These are phyloP conservation scores for Nemotelus pantherinus DNA, from an alignment of 2,888 invertebrate species.

Conservation along the genomic window DNA sequence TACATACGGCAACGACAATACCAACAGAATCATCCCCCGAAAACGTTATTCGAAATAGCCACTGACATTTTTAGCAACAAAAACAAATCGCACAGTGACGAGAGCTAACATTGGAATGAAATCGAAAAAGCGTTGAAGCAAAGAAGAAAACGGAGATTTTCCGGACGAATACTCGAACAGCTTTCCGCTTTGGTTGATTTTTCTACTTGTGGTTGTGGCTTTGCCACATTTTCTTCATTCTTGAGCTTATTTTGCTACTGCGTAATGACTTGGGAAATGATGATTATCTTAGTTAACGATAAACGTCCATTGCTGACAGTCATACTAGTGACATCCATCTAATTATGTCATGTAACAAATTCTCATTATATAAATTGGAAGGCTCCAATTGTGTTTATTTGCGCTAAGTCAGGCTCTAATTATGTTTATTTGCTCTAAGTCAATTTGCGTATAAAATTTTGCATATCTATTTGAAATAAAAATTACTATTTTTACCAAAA, in stretches of 20 bases:
- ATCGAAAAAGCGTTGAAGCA: constrained; percentile 22
- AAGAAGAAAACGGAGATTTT: constrained; percentile 35
- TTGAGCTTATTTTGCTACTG: constrained; percentile 40
- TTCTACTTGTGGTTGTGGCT: neutral
- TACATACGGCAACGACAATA: constrained; percentile 17
- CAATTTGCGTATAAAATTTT: neutral
- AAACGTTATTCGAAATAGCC: neutral
- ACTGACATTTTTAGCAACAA: too few species aligned
- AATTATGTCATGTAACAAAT: constrained; percentile 28
- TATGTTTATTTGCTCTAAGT: constrained; percentile 6
- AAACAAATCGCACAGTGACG: neutral
- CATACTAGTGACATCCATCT: neutral
- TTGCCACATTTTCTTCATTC: neutral
- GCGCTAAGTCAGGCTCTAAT: neutral
- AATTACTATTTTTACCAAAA: too few species aligned
- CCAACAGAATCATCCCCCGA: neutral
- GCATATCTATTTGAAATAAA: too few species aligned
- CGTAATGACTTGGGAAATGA: constrained; percentile 43
- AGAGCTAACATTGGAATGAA: neutral
- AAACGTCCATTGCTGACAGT: neutral
- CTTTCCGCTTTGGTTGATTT: too few species aligned
- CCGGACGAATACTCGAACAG: constrained; percentile 1
- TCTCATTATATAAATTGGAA: constrained; percentile 26
- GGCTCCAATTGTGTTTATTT: constrained; percentile 3
- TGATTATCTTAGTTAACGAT: constrained; percentile 37